A percentile compares a stretch with the other conserved stretches of the same genome.
Evolutionary conservation across 2,888 invertebrate genomes (phyloP).

Genomic region (Melinaea menophilus): DNA sequence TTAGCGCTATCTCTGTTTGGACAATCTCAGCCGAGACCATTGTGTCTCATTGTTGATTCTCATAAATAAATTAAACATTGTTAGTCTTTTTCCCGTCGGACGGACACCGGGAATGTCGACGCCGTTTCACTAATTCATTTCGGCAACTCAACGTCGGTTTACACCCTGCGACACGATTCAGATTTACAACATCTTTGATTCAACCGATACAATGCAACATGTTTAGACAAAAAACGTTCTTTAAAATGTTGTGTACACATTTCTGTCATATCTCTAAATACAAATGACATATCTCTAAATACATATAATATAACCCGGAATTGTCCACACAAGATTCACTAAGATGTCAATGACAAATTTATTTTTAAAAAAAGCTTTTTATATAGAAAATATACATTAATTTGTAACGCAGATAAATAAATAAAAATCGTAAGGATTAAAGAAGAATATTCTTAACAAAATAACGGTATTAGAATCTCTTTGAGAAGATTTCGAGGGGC

Average conservation of each 20-base stretch:
- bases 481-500: constrained; percentile 50
- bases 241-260: too few relatives aligned
- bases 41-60: constrained; percentile 55
- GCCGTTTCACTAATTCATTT: constrained; percentile 72
- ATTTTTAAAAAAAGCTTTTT: too few relatives aligned
- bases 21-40: constrained; percentile 12
- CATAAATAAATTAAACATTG: constrained; percentile 72
- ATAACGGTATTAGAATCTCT: constrained; percentile 55
- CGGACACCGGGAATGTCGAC: constrained; percentile 61
- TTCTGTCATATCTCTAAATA: too few relatives aligned
- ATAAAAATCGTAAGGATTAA: constrained; percentile 41
- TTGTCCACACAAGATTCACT: too few relatives aligned
- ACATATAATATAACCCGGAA: too few relatives aligned
- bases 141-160: constrained; percentile 47
- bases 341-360: too few relatives aligned
- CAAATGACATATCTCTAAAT: too few relatives aligned
- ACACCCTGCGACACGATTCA: constrained; percentile 41
- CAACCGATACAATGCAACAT: neutral
- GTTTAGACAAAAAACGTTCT: too few relatives aligned
- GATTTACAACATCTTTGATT: too few relatives aligned
- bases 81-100: constrained; percentile 55
- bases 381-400: too few relatives aligned
- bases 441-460: constrained; percentile 29
- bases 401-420: neutral
- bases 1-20: constrained; percentile 25